phyloP scores from a whole-genome alignment of 2,797 vertebrate species.

The Glyptemys insculpta region DNA sequence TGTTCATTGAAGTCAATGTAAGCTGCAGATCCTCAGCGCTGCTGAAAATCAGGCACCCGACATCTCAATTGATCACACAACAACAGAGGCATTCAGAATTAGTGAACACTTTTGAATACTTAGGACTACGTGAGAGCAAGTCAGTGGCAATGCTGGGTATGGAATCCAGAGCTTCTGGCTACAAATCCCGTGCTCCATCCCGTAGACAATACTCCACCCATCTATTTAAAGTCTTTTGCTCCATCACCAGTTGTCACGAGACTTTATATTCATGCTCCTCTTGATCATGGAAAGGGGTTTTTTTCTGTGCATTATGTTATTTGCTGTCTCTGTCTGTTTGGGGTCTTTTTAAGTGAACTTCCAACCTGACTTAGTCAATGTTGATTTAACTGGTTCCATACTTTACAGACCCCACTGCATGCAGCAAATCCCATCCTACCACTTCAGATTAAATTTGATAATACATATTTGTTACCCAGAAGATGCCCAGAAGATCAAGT shows the following conservation, averaged over 20 bases:
- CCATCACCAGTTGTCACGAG: accelerated
- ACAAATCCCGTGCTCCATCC: accelerated
- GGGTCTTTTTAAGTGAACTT: accelerated
- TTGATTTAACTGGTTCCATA: background rate
- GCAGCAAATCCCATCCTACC: accelerated
- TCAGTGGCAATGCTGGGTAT: background rate
- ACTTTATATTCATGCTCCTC: background rate
- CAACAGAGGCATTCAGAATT: accelerated
- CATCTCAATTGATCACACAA: accelerated
- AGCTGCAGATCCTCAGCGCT: accelerated
- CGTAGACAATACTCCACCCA: background rate
- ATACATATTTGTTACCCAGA: background rate
- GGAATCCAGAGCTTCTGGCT: background rate
- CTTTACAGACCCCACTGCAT: accelerated
- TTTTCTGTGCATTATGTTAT: background rate
- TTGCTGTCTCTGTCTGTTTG: background rate
- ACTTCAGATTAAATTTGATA: background rate
- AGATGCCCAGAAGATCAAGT: background rate
- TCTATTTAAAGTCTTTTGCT: background rate
- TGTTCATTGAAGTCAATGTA: accelerated
- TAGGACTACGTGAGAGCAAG: background rate
- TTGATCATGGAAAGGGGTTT: background rate
- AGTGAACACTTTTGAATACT: accelerated
- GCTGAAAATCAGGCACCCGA: background rate
- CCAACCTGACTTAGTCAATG: background rate